These are phyloP conservation scores for Epistrophe grossulariae DNA, from an alignment of 2,888 invertebrate species.

Conservation along the genomic window DNA sequence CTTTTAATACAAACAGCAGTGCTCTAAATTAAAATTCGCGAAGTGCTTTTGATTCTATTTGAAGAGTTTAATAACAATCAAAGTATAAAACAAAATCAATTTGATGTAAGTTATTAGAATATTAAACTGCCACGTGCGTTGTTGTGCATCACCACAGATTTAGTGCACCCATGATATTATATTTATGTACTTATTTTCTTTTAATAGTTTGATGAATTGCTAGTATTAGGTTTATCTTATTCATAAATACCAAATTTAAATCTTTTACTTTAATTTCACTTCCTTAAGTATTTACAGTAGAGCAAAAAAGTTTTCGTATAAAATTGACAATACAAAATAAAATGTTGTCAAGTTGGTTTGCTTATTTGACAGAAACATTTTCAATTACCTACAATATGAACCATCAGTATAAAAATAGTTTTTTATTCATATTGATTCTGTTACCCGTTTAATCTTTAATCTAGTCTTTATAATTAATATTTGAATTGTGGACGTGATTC, in stretches of 20 bases:
- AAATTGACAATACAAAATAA: neutral
- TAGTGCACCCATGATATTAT: neutral
- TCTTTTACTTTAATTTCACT: neutral
- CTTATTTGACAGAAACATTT: too few species aligned
- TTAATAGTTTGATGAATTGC: neutral
- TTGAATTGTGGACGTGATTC: too few species aligned
- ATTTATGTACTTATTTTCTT: neutral
- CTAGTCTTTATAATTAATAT: too few species aligned
- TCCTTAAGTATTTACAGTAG: neutral
- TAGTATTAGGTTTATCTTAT: neutral
- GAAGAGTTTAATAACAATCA: neutral
- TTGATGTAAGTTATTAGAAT: neutral
- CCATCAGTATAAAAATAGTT: too few species aligned
- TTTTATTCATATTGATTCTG: too few species aligned
- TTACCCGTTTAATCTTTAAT: too few species aligned
- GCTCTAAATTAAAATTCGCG: neutral
- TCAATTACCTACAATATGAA: too few species aligned
- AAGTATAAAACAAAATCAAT: neutral
- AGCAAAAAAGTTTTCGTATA: neutral
- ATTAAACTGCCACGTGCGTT: neutral
- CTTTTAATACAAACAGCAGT: neutral
- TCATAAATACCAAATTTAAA: neutral
- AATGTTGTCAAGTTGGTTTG: too few species aligned
- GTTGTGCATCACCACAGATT: neutral
- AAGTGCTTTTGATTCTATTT: neutral